Evolutionary conservation across 2,888 invertebrate species (phyloP), one percentile per base, ranked within the genome.

Genomic region (Drosophila neoperkinsi): DNA sequence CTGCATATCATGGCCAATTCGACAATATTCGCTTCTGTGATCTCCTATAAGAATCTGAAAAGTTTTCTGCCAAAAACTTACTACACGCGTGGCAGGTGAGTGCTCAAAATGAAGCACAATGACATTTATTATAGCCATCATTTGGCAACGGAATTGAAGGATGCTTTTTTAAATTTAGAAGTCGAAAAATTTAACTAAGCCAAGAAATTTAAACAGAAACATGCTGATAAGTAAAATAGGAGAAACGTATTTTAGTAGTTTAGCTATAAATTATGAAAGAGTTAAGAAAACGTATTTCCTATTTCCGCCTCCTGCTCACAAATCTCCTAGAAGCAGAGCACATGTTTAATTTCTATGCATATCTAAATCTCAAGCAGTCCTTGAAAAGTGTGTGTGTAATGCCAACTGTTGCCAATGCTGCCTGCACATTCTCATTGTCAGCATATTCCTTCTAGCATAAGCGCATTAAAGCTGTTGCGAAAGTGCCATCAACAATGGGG

Each of bases 41-140:
- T 93, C 65, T 92, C 93, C 25, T 93, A 93, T 65, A 92, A 92
- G 79, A 93, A 93, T 81, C 87, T 93, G 21, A 93, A 93, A 72
- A 92, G 91, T 78, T 93, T 93, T 81, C 77, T 93, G 41, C 93
- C 93, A 11, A 92, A 91, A 84, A 93, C 93, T 31, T 93, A 93
- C 79, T 93, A 92, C 71, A 91, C 92, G 2, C 92, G 93, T 53
- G 93, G 93, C 81, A 93, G 93, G 93, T 93, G 74, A 92, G 92
- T 62, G 30, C 31, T 18, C 33, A 41, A 61, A n/a, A 21, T 18
- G 18, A 50, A 30, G 30, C 33, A 41, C 34, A n/a, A 30, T 18
- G 10, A 51, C 30, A 51, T 10, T n/a, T 4, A n/a, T 25, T 9
- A 25, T 16, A 9, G 11, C 21, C 21, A 5, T 11, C 11, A 43